phyloP scores from a whole-genome alignment of 2,888 invertebrate genomes.

The Deilephila porcellus region DNA sequence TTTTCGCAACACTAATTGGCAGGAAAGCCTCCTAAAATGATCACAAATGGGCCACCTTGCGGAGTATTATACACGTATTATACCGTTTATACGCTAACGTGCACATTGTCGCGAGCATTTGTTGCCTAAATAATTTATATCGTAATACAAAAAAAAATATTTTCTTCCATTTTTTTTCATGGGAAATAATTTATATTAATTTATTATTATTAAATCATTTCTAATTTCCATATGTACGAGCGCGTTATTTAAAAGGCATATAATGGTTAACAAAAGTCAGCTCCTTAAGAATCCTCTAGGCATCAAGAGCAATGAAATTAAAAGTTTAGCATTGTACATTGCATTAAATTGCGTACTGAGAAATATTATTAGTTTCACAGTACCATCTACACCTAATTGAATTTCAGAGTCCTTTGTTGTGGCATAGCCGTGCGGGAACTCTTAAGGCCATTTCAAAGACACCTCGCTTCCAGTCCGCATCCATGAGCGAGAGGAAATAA shows the following conservation, averaged over 20 bases:
- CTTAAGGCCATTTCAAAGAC: constrained; percentile 81
- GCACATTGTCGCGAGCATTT: background rate
- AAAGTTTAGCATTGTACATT: constrained; percentile 30
- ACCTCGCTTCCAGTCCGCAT: constrained; percentile 66
- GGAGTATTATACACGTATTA: constrained; percentile 43
- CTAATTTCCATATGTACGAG: no score
- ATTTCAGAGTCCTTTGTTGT: constrained; percentile 78
- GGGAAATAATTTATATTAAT: no score
- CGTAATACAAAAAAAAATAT: no score
- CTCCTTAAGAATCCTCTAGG: background rate
- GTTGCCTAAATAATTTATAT: background rate
- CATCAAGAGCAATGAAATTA: constrained; percentile 11
- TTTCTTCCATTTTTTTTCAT: no score
- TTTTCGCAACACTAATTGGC: constrained; percentile 77
- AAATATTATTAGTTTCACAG: constrained; percentile 64
- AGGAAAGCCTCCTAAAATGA: constrained; percentile 74
- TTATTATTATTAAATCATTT: no score
- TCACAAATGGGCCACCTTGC: constrained; percentile 66
- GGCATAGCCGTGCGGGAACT: constrained; percentile 67
- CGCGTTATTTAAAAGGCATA: no score
- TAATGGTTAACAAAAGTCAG: background rate
- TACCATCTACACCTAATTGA: constrained; percentile 74
- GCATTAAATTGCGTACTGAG: constrained; percentile 59
- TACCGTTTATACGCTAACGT: constrained; percentile 37
- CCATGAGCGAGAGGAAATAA: constrained; percentile 81